phyloP scores from a whole-genome alignment of 2,113 vertebrate species.

The Sclerurus mexicanus region DNA sequence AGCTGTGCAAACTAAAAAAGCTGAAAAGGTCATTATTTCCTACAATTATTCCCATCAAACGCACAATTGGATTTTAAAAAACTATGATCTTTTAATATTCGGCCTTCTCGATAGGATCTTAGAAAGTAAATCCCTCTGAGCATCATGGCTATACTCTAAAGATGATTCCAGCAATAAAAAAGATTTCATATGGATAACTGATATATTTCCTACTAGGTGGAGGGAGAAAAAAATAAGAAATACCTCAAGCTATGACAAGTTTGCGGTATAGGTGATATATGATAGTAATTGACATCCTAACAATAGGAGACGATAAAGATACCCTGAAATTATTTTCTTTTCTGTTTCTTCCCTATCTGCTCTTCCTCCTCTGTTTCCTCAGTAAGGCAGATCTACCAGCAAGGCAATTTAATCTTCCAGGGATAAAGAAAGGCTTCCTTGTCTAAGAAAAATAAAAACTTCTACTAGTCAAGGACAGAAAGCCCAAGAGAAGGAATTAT shows the following conservation, averaged over 20 bases:
- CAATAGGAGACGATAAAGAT: slow-evolving; percentile 12
- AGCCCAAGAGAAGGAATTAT: slow-evolving; percentile 40
- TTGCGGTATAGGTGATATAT: neutral
- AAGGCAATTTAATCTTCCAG: slow-evolving; percentile 45
- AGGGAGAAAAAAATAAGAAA: neutral
- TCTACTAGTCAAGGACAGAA: slow-evolving; percentile 46
- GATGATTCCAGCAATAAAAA: neutral
- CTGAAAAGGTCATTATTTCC: neutral
- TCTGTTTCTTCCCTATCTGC: neutral
- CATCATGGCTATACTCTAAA: neutral
- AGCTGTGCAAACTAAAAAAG: neutral
- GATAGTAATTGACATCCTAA: slow-evolving; percentile 40
- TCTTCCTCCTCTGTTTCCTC: slow-evolving; percentile 24
- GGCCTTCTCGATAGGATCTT: neutral
- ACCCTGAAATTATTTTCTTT: slow-evolving; percentile 15
- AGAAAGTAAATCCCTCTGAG: neutral
- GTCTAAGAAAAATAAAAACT: slow-evolving; percentile 45
- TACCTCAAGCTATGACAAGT: neutral
- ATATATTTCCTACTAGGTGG: neutral
- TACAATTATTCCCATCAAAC: neutral
- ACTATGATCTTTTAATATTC: neutral
- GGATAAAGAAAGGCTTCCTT: slow-evolving; percentile 32
- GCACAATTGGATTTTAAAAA: neutral
- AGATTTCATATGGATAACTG: neutral
- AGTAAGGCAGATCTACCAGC: slow-evolving; percentile 25